Percentiles rank a stretch among this genome's conserved stretches.
Conservation (phyloP, 1,140 invertebrate genomes). For the Hydropsyche tenuis region DNA sequence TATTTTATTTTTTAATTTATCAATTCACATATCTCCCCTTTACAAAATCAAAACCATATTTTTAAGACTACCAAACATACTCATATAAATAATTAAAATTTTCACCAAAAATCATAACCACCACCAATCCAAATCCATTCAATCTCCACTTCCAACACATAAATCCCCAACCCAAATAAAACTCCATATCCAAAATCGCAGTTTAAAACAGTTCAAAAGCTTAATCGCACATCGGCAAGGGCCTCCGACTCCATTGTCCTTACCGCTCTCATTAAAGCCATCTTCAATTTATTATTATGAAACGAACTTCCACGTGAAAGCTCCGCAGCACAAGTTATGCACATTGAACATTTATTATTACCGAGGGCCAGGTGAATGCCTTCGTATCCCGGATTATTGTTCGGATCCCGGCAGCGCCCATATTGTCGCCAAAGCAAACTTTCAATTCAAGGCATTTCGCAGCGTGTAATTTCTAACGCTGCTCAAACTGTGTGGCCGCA, state of each 20-base stretch:
- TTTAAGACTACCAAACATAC: no score
- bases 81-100: no score
- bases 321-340: slow-evolving; percentile 29
- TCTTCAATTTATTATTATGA: slow-evolving; percentile 16
- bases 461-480: slow-evolving; percentile 23
- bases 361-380: slow-evolving; percentile 3
- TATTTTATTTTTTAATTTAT: no score
- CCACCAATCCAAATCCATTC: no score
- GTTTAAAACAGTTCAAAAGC: not conserved
- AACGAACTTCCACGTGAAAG: slow-evolving; percentile 1
- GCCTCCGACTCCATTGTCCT: not conserved
- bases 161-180: not conserved
- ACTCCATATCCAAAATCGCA: not conserved
- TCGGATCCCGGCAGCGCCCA: not conserved
- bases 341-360: slow-evolving; percentile 28
- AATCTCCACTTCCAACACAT: not conserved
- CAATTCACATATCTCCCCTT: no score
- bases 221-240: not conserved
- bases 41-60: no score
- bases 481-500: slow-evolving; percentile 20
- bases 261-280: not conserved
- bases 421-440: slow-evolving; percentile 28
- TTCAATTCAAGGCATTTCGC: slow-evolving; percentile 33
- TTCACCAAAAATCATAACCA: no score
- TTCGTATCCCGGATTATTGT: slow-evolving; percentile 21